Evolutionary conservation across 2,888 invertebrate genomes (phyloP).

Genomic region (Vesta saturnalis): DNA sequence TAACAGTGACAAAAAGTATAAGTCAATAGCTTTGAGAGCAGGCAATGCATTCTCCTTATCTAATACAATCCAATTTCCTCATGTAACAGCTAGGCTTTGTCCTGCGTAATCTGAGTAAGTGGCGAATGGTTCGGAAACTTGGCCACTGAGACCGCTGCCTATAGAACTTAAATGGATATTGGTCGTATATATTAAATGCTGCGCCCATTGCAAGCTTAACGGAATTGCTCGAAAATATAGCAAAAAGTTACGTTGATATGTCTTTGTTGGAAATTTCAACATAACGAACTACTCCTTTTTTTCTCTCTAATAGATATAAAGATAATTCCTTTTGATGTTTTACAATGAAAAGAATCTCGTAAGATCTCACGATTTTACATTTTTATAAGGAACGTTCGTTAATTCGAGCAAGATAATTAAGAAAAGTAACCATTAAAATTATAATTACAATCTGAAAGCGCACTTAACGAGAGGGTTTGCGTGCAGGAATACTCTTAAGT

Average conservation of each 20-base stretch:
- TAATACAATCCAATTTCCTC: conserved; percentile 49
- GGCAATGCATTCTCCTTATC: conserved; percentile 46
- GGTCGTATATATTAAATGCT: conserved; percentile 50
- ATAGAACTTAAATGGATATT: conserved; percentile 52
- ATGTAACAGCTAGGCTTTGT: conserved; percentile 48
- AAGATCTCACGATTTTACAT: conserved; percentile 7
- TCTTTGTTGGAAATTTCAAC: conserved; percentile 35
- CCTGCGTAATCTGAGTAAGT: conserved; percentile 53
- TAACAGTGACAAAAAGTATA: conserved; percentile 35
- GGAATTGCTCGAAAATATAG: conserved; percentile 40
- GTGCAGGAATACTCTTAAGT: conserved; percentile 14
- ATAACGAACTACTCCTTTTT: conserved; percentile 18
- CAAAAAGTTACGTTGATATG: conserved; percentile 37
- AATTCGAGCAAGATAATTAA: conserved; percentile 18
- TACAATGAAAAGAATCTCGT: conserved; percentile 3
- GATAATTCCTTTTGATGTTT: conserved; percentile 9
- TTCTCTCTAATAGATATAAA: neutral
- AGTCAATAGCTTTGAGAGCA: conserved; percentile 36
- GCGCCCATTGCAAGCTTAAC: conserved; percentile 38
- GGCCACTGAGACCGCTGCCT: conserved; percentile 45
- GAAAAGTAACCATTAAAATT: conserved; percentile 32
- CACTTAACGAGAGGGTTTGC: conserved; percentile 21
- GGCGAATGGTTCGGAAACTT: conserved; percentile 53
- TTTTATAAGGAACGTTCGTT: conserved; percentile 12
- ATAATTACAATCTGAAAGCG: conserved; percentile 32